Conservation (phyloP, 2,113 vertebrate species). For the Corythaeola cristata region DNA sequence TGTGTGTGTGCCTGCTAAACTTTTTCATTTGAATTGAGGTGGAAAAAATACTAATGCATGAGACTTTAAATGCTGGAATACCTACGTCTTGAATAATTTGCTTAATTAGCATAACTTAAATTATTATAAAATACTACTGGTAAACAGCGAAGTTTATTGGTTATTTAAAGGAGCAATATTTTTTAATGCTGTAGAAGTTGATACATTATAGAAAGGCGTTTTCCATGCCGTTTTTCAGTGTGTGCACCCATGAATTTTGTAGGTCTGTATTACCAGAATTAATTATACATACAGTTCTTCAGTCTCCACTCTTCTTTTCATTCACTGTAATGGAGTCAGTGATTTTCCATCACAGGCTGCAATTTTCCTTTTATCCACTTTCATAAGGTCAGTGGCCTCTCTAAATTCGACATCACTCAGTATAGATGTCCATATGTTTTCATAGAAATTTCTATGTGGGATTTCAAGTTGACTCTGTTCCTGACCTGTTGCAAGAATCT, state of each 20-base stretch:
- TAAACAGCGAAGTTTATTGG: conserved; percentile 24
- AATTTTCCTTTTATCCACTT: conserved; percentile 95
- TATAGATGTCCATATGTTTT: conserved; percentile 94
- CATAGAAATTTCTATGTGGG: conserved; percentile 88
- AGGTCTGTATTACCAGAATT: conserved; percentile 78
- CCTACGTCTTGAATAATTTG: not conserved
- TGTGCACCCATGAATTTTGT: conserved; percentile 50
- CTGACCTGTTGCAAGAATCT: conserved; percentile 86
- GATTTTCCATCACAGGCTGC: conserved; percentile 91
- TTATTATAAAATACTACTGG: conserved; percentile 65
- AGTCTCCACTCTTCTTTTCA: conserved; percentile 65
- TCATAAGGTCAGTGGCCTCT: conserved; percentile 88
- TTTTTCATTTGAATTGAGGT: not conserved
- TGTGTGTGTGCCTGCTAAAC: not conserved
- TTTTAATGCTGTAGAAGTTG: not conserved
- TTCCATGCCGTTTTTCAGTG: conserved; percentile 21
- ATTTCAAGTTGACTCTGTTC: conserved; percentile 91
- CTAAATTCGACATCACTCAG: conserved; percentile 93
- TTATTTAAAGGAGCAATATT: conserved; percentile 10
- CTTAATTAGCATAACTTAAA: not conserved
- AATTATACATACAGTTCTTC: conserved; percentile 86
- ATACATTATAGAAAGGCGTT: not conserved
- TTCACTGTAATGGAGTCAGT: conserved; percentile 84
- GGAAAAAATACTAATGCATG: not conserved
- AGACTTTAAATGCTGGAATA: not conserved